Evolutionary conservation across 2,888 invertebrate genomes (phyloP).

Genomic region (Pyralis farinalis): DNA sequence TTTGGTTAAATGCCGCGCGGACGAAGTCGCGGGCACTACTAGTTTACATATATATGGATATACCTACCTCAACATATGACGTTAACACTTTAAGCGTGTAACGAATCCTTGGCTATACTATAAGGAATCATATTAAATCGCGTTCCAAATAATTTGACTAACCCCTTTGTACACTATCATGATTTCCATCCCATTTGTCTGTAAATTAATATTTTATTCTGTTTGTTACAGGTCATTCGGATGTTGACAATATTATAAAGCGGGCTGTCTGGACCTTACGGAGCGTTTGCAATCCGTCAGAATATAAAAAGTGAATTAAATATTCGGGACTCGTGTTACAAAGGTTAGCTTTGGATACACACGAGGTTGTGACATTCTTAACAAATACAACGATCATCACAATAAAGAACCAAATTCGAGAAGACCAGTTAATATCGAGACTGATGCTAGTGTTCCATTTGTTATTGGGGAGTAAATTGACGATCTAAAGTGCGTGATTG

Average conservation of each 20-base stretch:
- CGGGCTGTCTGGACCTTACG: background rate
- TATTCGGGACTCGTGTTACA: background rate
- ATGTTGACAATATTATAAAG: constrained; percentile 13
- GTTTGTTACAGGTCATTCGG: constrained; percentile 29
- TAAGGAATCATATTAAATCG: background rate
- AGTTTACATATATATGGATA: too few relatives aligned
- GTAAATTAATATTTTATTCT: background rate
- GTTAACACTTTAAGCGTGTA: too few relatives aligned
- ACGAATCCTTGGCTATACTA: too few relatives aligned
- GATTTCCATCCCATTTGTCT: background rate
- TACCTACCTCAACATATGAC: too few relatives aligned
- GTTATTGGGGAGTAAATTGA: constrained; percentile 40
- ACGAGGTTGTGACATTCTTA: constrained; percentile 31
- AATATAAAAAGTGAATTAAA: constrained; percentile 5
- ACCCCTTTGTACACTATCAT: background rate
- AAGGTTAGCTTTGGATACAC: background rate
- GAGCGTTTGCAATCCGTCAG: background rate
- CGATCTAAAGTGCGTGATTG: constrained; percentile 32
- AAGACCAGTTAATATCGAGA: constrained; percentile 31
- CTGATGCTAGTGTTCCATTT: constrained; percentile 34
- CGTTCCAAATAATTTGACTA: background rate
- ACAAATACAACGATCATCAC: constrained; percentile 32
- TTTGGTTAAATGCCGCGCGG: too few relatives aligned
- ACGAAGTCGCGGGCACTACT: too few relatives aligned
- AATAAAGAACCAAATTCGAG: constrained; percentile 23